A percentile compares a stretch with the other conserved stretches of the same genome.
Conservation (phyloP, 2,888 invertebrate genomes). For the Sarcophaga subvicina region DNA sequence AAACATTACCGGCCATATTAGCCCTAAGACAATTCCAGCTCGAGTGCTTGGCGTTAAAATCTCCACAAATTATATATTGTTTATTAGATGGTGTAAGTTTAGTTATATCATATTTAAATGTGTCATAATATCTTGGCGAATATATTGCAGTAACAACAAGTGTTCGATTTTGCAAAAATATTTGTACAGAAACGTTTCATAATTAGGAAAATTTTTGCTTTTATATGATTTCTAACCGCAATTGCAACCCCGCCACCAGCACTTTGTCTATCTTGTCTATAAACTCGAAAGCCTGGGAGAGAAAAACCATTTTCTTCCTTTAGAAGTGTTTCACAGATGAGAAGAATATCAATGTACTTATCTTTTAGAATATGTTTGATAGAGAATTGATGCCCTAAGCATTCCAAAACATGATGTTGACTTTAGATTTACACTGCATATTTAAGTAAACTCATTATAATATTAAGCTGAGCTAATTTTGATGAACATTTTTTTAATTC, state of each 20-base stretch:
- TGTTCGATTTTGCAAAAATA: not conserved
- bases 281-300: conserved; percentile 4
- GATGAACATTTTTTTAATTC: not conserved
- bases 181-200: not conserved
- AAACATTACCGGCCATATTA: conserved; percentile 20
- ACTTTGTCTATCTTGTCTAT: not conserved
- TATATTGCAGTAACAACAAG: not conserved
- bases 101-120: not conserved
- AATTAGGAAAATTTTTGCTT: not conserved
- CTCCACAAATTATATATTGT: not conserved
- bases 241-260: conserved; percentile 11
- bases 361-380: conserved; percentile 12
- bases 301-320: not conserved
- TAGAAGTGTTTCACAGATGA: conserved; percentile 15
- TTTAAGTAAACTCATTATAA: not conserved
- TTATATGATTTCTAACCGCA: not conserved
- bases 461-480: not conserved
- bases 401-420: conserved; percentile 19
- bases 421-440: not conserved
- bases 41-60: not conserved
- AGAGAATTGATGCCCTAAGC: conserved; percentile 13
- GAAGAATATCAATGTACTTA: conserved; percentile 6
- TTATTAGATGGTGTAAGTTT: not conserved
- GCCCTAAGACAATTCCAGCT: conserved; percentile 6
- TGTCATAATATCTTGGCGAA: not conserved